Percentiles rank a stretch among this genome's conserved stretches.
phyloP scores from a whole-genome alignment of 2,888 invertebrate species.

The Pachymerium ferrugineum region DNA sequence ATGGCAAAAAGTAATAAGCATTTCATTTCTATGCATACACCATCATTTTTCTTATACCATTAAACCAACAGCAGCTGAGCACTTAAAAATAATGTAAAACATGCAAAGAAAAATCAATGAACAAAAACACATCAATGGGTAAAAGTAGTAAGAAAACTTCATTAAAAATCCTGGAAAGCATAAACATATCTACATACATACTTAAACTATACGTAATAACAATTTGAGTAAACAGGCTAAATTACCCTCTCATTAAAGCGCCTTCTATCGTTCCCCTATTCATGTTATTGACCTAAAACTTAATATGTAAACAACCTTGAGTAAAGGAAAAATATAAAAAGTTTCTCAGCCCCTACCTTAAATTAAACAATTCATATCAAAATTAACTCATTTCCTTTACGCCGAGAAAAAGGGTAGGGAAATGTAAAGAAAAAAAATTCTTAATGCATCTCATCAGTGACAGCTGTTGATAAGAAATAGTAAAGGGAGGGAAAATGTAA shows the following conservation, averaged over 20 bases:
- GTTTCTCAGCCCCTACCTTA: too few relatives aligned
- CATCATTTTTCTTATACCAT: slow-evolving; percentile 10
- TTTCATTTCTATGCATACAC: slow-evolving; percentile 10
- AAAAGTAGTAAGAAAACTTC: neutral
- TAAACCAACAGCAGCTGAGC: slow-evolving; percentile 17
- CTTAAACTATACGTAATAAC: neutral
- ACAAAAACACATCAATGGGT: slow-evolving; percentile 15
- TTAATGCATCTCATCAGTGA: neutral
- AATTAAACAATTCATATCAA: neutral
- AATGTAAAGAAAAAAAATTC: neutral
- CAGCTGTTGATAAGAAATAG: neutral
- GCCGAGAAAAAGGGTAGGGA: neutral
- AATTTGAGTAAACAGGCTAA: slow-evolving; percentile 3
- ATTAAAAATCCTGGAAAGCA: neutral
- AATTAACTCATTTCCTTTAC: neutral
- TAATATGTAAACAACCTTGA: neutral
- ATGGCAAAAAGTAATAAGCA: slow-evolving; percentile 19
- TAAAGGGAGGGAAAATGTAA: neutral
- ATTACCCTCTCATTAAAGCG: slow-evolving; percentile 6
- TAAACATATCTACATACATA: neutral
- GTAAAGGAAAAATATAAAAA: neutral
- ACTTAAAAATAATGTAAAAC: slow-evolving; percentile 20
- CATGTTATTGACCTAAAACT: neutral
- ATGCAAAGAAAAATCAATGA: neutral
- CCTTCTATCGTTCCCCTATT: neutral